Percentiles rank a stretch among this genome's conserved stretches.
These are phyloP conservation scores for Pangasius djambal DNA, from an alignment of 2,797 vertebrate species.

Conservation along the genomic window DNA sequence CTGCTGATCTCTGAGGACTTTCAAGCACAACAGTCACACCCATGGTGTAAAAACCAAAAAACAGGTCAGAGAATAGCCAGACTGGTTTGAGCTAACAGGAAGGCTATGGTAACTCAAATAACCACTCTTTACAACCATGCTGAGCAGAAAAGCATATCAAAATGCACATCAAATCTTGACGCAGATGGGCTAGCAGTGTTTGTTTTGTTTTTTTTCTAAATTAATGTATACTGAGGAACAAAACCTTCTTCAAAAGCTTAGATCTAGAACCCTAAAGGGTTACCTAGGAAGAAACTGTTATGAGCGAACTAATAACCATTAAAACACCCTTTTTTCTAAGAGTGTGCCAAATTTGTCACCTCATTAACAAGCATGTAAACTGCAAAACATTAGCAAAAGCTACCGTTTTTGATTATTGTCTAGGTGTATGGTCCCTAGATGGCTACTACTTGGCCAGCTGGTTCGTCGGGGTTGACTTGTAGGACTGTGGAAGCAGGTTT, in stretches of 20 bases:
- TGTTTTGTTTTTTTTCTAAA: neutral
- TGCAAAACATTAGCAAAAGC: neutral
- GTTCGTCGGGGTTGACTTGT: slow-evolving; percentile 18
- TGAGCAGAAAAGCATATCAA: neutral
- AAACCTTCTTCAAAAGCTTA: neutral
- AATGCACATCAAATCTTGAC: neutral
- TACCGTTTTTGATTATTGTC: neutral
- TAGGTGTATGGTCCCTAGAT: neutral
- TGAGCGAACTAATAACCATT: neutral
- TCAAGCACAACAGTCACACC: neutral
- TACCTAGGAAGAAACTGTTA: neutral
- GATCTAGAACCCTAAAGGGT: neutral
- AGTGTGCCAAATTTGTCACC: neutral
- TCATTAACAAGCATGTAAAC: neutral
- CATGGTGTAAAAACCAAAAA: neutral
- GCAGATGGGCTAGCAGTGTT: neutral
- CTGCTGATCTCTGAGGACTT: neutral
- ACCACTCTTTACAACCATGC: neutral
- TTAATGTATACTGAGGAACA: neutral
- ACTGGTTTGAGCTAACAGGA: neutral
- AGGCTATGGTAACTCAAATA: neutral
- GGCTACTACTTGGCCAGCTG: neutral
- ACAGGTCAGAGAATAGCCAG: neutral
- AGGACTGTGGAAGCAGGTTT: slow-evolving; percentile 68
- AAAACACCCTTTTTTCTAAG: neutral